Evolutionary conservation across 2,113 vertebrate species (phyloP).

Genomic region (Toxostoma redivivum): DNA sequence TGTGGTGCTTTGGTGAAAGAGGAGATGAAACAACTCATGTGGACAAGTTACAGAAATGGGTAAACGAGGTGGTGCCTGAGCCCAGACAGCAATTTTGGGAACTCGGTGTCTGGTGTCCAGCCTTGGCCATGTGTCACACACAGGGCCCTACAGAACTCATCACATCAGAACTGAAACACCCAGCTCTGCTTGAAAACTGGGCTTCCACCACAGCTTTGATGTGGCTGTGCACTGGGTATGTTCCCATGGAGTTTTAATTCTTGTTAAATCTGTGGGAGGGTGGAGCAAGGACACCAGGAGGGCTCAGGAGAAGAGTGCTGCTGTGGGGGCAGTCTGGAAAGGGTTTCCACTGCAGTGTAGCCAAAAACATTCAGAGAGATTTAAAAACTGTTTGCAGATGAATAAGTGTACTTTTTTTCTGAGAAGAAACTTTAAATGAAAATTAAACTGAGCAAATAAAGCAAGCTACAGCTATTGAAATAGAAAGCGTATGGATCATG

Average conservation of each 20-base stretch:
- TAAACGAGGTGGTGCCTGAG: not conserved
- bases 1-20: not conserved
- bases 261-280: not conserved
- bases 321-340: not conserved
- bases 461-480: not conserved
- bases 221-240: not conserved
- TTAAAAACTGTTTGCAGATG: not conserved
- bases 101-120: not conserved
- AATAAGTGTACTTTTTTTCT: not conserved
- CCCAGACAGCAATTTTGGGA: not conserved
- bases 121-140: not conserved
- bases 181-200: not conserved
- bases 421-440: not conserved
- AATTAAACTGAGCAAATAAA: not conserved
- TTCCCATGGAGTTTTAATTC: not conserved
- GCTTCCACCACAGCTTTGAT: not conserved
- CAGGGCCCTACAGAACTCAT: not conserved
- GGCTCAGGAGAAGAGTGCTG: not conserved
- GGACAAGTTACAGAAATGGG: not conserved
- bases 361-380: not conserved
- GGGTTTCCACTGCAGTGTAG: not conserved
- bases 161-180: not conserved
- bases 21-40: not conserved
- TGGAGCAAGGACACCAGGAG: not conserved
- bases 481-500: fast-evolving